Percentiles rank a stretch among this genome's conserved stretches.
Conservation (phyloP, 2,888 invertebrate genomes). For the Drosophila sordidula region DNA sequence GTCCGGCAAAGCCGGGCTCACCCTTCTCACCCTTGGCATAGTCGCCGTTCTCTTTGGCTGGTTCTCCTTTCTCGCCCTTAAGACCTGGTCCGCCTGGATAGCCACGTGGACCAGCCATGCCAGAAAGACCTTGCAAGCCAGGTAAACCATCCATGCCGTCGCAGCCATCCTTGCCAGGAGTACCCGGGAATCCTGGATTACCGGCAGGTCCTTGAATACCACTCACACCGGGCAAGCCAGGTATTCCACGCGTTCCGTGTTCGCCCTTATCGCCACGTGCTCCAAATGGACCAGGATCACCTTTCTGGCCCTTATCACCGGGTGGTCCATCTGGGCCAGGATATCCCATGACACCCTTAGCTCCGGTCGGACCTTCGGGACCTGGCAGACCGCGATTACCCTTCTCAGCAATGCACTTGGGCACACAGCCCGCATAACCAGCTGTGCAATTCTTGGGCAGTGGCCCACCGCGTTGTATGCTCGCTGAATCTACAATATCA, state of each 20-base stretch:
- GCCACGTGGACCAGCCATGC: conserved; percentile 92
- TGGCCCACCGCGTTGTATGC: conserved; percentile 79
- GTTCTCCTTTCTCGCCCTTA: conserved; percentile 92
- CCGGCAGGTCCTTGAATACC: conserved; percentile 84
- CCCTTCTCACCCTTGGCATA: conserved; percentile 94
- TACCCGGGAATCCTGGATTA: conserved; percentile 89
- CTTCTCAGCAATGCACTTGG: conserved; percentile 95
- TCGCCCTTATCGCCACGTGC: conserved; percentile 94
- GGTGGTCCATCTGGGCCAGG: conserved; percentile 93
- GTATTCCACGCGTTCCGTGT: conserved; percentile 93
- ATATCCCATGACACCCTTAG: conserved; percentile 91
- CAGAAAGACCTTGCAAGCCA: conserved; percentile 89
- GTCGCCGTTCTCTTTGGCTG: conserved; percentile 86
- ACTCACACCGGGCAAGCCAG: conserved; percentile 92
- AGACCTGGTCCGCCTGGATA: conserved; percentile 85
- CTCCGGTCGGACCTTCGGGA: conserved; percentile 89
- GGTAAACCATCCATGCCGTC: conserved; percentile 96
- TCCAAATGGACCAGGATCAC: conserved; percentile 93
- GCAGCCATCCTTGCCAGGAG: conserved; percentile 96
- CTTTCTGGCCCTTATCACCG: conserved; percentile 95
- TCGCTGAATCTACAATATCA: conserved; percentile 82
- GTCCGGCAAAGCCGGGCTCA: conserved; percentile 87
- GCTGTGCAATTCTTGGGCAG: conserved; percentile 87
- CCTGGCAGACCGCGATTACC: conserved; percentile 93
- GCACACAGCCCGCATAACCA: conserved; percentile 90